Evolutionary conservation across 2,888 invertebrate genomes (phyloP), one percentile per base, ranked within the genome.

Genomic region (Scaptomyza parva): DNA sequence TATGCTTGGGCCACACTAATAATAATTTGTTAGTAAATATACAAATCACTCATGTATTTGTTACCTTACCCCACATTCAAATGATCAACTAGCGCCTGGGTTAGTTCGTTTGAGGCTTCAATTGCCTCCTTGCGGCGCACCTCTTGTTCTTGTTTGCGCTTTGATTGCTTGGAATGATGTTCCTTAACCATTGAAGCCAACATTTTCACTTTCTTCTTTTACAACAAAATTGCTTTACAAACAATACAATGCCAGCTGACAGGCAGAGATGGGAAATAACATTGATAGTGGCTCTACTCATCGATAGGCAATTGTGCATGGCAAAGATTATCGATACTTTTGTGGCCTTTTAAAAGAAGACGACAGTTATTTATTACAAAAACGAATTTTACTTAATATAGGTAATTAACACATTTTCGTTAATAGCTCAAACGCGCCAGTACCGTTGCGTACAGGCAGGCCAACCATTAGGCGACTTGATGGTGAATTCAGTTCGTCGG

Each of bases 41-140:
- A 39, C 4, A 12, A 6, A 37, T 2, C 2, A 17, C 41, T 9
- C 9, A 2, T 51, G 3, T 2, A 18, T 30, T 7, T 26, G 9
- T 3, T 6, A 12, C 6, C 58, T 92, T 93, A 98, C 98, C 99
- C 98, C 78, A 98, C 97, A 93, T 99, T 99, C 20, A 99, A 93
- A 91, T 99, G 98, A 92, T 99, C 99, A 0, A 99, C 99, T 30
- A 99, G 93, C 30, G 98, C 95, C 90, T 98, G 97, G 0, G 99
- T 98, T 70, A 99, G 93, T 86, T 97, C 96, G 91, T 97, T 98
- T 1, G 99, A 97, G 54, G 99, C 96, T 76, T 95, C 94, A 64
- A 99, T 95, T 18, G 99, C 98, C 91, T 98, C 98, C 90, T 97
- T 97, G 57, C 98, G 94, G 92, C 97, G 96, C 86, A 95, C 95